Base-by-base conservation (phyloP, 2,113 vertebrate genomes). In the Phasianus colchicus region DNA sequence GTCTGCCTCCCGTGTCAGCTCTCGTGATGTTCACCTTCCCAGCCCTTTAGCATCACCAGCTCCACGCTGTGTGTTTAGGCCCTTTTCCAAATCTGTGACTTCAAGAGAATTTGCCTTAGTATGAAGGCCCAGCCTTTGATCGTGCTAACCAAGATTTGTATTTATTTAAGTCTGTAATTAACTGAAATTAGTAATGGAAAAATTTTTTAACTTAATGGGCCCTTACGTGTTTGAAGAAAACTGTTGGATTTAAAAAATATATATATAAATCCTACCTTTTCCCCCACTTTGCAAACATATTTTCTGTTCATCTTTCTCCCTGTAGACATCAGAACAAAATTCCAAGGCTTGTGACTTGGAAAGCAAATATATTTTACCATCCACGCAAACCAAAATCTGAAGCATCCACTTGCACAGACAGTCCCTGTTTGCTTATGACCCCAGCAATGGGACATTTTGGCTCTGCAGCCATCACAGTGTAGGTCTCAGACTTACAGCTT, bases 101-200 rank as follows among this genome's bases (percentile, higher is more conserved):
- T 88, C 57, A 69, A 90, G 78, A 71, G 61, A 88, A 72, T 89
- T 89, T 45, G 72, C 73, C 34, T 63, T 6, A 32, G 69, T 73
- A 86, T 89, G 70, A 88, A 95, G 71, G 55, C 81, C 58, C 47
- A 57, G 60, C 76, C 85, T 96, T 95, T 97, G 95, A 95, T 86
- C 50, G 27, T 47, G 38, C 14, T 29, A 89, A 80, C 67, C 63
- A 65, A 94, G 27, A 34, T 47, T 76, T 95, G 86, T 93, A 86
- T 85, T 96, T 82, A 19, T 79, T 86, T 91, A 85, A 93, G 87
- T 52, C 48, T 69, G 63, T 63, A 96, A 95, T 96, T 94, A 93
- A 64, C 34, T 90, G 83, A 92, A 93, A 93, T 92, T 58, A 83
- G 89, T 92, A 92, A 95, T 96, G 94, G 93, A 95, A 93, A 95